phyloP scores from a whole-genome alignment of 2,888 invertebrate genomes.

The Hanleya hanleyi region DNA sequence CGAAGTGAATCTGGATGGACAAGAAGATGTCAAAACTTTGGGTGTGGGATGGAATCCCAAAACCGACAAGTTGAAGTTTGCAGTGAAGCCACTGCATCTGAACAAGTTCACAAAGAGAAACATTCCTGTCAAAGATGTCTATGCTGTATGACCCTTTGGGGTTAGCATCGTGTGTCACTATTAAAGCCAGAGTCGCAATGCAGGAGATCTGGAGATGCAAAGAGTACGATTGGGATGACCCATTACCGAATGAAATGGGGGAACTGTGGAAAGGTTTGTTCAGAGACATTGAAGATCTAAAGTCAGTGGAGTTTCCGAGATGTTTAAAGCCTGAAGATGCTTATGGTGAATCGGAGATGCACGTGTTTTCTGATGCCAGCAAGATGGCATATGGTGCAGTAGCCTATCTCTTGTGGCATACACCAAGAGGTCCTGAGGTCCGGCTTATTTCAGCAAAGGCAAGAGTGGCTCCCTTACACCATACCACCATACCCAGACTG shows the following conservation, averaged over 20 bases:
- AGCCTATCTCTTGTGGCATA: neutral
- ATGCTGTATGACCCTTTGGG: neutral
- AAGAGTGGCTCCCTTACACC: neutral
- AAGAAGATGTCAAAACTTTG: neutral
- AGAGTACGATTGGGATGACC: neutral
- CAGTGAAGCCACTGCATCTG: neutral
- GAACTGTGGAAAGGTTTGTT: neutral
- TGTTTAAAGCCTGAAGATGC: neutral
- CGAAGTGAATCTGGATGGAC: neutral
- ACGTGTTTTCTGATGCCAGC: neutral
- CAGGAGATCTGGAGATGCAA: neutral
- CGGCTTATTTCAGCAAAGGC: neutral
- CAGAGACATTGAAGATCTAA: neutral
- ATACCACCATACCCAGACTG: neutral
- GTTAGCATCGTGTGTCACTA: neutral
- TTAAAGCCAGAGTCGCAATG: neutral
- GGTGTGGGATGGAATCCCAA: neutral
- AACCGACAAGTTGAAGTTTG: neutral
- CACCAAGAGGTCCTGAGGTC: neutral
- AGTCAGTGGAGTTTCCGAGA: neutral
- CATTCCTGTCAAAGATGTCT: neutral
- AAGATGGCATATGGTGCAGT: neutral
- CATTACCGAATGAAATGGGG: neutral
- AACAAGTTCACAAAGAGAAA: slow-evolving; percentile 5
- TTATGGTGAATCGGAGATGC: neutral